These are phyloP conservation scores for Macrotis lagotis DNA, from an alignment of 2,113 vertebrate species.

Conservation along the genomic window DNA sequence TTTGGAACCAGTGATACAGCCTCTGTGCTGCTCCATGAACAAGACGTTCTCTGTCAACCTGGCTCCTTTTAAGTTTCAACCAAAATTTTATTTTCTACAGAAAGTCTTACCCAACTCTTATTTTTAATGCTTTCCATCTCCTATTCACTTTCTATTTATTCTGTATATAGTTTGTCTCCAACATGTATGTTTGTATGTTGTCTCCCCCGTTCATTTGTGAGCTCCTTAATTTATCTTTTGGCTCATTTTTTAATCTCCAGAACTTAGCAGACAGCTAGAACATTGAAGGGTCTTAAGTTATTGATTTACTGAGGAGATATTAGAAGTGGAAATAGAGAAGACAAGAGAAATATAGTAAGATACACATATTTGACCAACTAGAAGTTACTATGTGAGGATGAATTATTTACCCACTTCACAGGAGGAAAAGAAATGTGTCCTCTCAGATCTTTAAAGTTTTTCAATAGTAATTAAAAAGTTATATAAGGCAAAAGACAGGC, in stretches of 20 bases:
- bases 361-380: neutral
- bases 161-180: neutral
- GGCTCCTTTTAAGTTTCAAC: neutral
- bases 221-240: neutral
- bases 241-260: neutral
- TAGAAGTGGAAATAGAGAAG: neutral
- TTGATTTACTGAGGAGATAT: neutral
- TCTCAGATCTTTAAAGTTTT: neutral
- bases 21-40: neutral
- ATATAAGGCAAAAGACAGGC: neutral
- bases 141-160: neutral
- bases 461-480: too few relatives aligned
- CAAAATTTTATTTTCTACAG: neutral
- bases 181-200: neutral
- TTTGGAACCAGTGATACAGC: neutral
- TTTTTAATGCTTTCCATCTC: neutral
- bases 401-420: neutral
- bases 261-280: neutral
- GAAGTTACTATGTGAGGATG: neutral
- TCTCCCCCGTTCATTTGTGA: neutral
- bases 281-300: neutral
- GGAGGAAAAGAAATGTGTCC: neutral
- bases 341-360: neutral
- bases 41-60: neutral
- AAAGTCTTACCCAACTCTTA: neutral